phyloP scores from a whole-genome alignment of 2,113 vertebrate species.

The Pygoscelis antarcticus region DNA sequence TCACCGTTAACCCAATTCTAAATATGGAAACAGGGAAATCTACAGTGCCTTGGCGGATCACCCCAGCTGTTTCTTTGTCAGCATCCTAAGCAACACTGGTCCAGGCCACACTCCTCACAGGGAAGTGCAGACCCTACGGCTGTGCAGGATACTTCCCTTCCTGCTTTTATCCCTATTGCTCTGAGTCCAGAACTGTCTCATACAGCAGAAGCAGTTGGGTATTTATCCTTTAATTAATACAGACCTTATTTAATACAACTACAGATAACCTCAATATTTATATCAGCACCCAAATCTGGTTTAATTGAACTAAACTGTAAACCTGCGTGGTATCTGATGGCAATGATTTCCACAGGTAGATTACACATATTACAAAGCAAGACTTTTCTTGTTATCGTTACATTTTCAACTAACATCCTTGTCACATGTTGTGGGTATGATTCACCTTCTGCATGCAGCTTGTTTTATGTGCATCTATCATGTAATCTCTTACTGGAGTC shows the following conservation, averaged over 20 bases:
- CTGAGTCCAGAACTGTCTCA: background rate
- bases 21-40: background rate
- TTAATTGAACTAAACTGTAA: background rate
- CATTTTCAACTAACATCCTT: background rate
- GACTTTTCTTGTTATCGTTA: background rate
- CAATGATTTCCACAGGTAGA: background rate
- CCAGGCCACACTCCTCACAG: background rate
- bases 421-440: accelerated
- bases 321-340: background rate
- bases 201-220: background rate
- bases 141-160: background rate
- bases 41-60: background rate
- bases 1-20: background rate
- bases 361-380: background rate
- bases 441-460: background rate
- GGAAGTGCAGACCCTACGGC: background rate
- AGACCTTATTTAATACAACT: background rate
- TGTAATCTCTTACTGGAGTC: background rate
- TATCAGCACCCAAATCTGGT: background rate
- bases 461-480: background rate
- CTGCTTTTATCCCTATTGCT: background rate
- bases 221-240: background rate
- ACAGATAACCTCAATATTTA: background rate
- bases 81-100: accelerated
- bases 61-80: background rate